Percentiles rank a stretch among this genome's conserved stretches.
Conservation (phyloP, 2,797 vertebrate genomes). For the Craterocephalus amniculus region DNA sequence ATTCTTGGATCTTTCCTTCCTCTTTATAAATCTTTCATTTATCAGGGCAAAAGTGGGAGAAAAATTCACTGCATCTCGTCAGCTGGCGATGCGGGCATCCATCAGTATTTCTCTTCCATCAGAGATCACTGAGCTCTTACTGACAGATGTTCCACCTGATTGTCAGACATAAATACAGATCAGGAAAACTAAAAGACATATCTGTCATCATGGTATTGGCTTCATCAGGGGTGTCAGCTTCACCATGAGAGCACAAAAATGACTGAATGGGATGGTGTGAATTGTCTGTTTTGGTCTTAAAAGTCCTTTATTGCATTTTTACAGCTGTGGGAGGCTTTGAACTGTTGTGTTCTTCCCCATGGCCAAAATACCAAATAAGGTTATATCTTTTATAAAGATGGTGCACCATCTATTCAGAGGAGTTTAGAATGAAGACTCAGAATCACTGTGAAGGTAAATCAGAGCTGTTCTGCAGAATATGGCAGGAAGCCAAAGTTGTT, state of each 20-base stretch:
- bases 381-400: neutral
- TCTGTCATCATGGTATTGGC: neutral
- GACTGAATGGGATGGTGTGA: neutral
- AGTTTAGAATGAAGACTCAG: neutral
- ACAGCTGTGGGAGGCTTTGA: neutral
- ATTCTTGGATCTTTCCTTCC: conserved; percentile 10
- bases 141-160: conserved; percentile 39
- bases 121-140: conserved; percentile 56
- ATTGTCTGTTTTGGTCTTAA: neutral
- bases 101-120: conserved; percentile 63
- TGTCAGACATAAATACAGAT: conserved; percentile 18
- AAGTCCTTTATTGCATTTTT: neutral
- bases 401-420: neutral
- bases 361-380: neutral
- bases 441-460: neutral
- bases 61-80: conserved; percentile 16
- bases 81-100: conserved; percentile 43
- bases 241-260: no score
- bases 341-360: neutral
- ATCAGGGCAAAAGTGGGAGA: conserved; percentile 16
- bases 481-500: neutral
- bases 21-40: conserved; percentile 32
- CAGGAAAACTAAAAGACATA: neutral
- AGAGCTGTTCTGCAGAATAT: neutral
- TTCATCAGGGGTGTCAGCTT: neutral